These are phyloP conservation scores for Oreochromis grahami DNA, from an alignment of 2,797 vertebrate genomes.

Conservation along the genomic window DNA sequence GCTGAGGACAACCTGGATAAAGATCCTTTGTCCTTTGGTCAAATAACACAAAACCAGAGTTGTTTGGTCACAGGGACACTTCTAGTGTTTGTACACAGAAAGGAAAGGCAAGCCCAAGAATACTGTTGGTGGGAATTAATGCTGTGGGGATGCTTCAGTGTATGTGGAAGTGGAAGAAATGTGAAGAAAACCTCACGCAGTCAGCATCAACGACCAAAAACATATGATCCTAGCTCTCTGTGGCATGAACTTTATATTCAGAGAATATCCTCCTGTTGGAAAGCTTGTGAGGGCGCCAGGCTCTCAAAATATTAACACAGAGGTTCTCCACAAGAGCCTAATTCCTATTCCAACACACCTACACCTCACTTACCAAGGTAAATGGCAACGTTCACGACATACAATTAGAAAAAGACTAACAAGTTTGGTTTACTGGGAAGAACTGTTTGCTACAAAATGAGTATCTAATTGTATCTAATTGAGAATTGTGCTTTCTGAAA, in stretches of 20 bases:
- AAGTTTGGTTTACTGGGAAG: neutral
- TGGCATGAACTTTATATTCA: accelerated
- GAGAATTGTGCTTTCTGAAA: neutral
- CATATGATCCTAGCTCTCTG: neutral
- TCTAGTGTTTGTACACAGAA: neutral
- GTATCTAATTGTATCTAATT: neutral
- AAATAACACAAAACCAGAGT: neutral
- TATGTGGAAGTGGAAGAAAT: neutral
- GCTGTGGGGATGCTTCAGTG: neutral
- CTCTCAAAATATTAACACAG: neutral
- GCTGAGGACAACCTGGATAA: neutral
- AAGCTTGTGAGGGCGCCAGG: neutral
- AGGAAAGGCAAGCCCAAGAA: neutral
- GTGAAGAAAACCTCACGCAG: neutral
- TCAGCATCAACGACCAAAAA: neutral
- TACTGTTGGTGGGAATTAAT: neutral
- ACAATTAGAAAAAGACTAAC: neutral
- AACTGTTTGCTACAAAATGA: neutral
- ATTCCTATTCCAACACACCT: neutral
- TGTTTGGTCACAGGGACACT: neutral
- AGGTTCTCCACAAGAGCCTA: neutral
- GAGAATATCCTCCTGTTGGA: neutral
- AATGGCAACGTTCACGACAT: accelerated
- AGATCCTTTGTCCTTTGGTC: neutral
- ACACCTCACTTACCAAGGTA: accelerated